phyloP scores from a whole-genome alignment of 2,888 invertebrate species.

The Suillia variegata region DNA sequence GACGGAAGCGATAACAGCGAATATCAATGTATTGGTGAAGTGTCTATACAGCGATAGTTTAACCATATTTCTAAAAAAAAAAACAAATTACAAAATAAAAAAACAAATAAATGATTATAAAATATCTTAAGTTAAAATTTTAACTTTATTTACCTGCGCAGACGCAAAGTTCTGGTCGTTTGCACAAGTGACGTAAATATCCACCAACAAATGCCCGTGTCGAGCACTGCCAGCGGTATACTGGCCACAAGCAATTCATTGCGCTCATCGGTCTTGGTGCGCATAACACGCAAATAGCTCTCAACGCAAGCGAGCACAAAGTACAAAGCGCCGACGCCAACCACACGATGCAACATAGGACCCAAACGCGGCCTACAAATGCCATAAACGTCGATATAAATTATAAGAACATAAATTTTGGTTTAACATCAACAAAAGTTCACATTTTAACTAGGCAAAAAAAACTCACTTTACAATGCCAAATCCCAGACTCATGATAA shows the following conservation, averaged over 20 bases:
- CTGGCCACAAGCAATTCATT: constrained; percentile 75
- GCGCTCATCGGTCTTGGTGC: constrained; percentile 68
- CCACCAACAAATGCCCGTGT: constrained; percentile 93
- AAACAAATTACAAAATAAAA: too few relatives aligned
- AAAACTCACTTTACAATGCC: constrained; percentile 87
- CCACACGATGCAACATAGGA: constrained; percentile 84
- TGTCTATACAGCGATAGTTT: constrained; percentile 89
- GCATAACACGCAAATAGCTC: constrained; percentile 77
- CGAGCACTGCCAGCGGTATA: constrained; percentile 84
- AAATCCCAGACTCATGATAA: constrained; percentile 93
- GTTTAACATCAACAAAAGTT: not conserved
- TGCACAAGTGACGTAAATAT: constrained; percentile 86
- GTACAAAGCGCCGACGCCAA: constrained; percentile 82
- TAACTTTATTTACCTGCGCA: constrained; percentile 67
- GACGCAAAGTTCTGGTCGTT: constrained; percentile 85
- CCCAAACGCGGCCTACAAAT: constrained; percentile 80
- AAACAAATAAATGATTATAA: not conserved
- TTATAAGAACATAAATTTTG: constrained; percentile 7
- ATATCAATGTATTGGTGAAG: constrained; percentile 92
- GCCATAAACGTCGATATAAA: not conserved
- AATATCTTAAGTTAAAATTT: not conserved
- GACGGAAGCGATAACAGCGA: constrained; percentile 87
- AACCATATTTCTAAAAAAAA: constrained; percentile 76
- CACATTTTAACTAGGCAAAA: constrained; percentile 1
- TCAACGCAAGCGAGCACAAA: constrained; percentile 85